Conservation (phyloP, 2,113 vertebrate species). For the Podarcis raffonei region DNA sequence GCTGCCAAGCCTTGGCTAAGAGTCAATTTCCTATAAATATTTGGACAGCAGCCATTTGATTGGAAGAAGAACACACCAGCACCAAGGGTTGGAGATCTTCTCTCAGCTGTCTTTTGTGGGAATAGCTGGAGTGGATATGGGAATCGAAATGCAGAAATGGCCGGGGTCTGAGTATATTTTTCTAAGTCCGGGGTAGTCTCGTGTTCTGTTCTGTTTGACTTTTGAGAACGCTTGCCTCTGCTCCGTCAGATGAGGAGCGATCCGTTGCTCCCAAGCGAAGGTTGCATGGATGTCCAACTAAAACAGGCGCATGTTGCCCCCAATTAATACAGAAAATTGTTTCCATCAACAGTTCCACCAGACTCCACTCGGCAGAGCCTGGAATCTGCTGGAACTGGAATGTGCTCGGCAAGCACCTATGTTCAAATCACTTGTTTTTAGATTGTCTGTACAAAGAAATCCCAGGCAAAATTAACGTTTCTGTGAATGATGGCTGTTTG, state of each 20-base stretch:
- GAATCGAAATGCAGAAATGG: background rate
- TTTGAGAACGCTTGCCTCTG: background rate
- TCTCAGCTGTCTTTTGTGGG: background rate
- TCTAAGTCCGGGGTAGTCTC: background rate
- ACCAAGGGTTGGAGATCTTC: background rate
- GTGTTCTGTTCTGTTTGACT: background rate
- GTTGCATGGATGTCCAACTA: slow-evolving; percentile 29
- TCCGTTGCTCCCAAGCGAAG: slow-evolving; percentile 15
- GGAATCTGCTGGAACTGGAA: slow-evolving; percentile 13
- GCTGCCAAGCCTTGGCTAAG: background rate
- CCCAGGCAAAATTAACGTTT: slow-evolving; percentile 68
- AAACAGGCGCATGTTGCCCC: slow-evolving; percentile 32
- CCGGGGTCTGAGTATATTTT: background rate
- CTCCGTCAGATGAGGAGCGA: slow-evolving; percentile 5
- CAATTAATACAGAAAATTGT: slow-evolving; percentile 41
- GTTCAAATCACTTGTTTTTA: slow-evolving; percentile 59
- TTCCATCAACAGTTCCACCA: slow-evolving; percentile 49
- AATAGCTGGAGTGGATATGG: background rate
- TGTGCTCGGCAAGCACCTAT: slow-evolving; percentile 51
- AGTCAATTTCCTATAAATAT: background rate
- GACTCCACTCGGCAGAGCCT: slow-evolving; percentile 36
- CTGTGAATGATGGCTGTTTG: slow-evolving; percentile 72
- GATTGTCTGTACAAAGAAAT: slow-evolving; percentile 66
- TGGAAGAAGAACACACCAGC: background rate
- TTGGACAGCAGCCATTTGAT: background rate